Base-by-base conservation (phyloP, 2,113 vertebrate species). In the Anthoscopus minutus region DNA sequence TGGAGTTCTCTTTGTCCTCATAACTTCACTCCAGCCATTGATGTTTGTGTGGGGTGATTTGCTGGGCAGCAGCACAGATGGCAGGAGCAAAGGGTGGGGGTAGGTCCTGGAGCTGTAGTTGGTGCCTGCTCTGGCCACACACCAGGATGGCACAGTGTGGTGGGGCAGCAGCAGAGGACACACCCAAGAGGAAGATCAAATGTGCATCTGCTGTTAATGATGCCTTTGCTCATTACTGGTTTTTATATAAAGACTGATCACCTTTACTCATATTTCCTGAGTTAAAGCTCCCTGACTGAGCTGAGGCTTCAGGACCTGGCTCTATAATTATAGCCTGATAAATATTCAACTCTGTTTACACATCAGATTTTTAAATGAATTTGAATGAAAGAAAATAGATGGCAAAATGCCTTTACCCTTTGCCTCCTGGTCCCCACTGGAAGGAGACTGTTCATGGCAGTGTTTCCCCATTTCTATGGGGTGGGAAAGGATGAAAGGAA, bases 121-220 rank as follows among this genome's bases (percentile, higher is more conserved):
- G 9, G 18, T 27, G 71, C 7, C 2, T 15, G 66, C n/a, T 5
- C 10, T 7, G 44, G 60, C 50, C 38, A 13, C 24, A 13, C 2
- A 0, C 10, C 2, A 0, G 33, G 16, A 16, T 10, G 13, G 37
- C 54, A 87, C 13, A 1, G 0, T 8, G 35, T 2, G 0, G 8
- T 25, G 40, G 33, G 47, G 45, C 11, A 15, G 48, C 37, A 60
- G 33, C 35, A 70, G 15, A n/a, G 70, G 40, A 48, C 61, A 48
- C 15, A 3, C 12, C 50, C 54, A n/a, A 44, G 53, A 38, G 7
- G 10, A 21, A 65, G 4, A 73, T 14, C 23, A 17, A 56, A n/a
- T 53, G 5, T 47, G 16, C n/a, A 3, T 28, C 57, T 89, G 15
- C 54, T 33, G 31, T 14, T 80, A 54, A 83, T 3, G 28, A 54